Evolutionary conservation across 2,113 vertebrate species (phyloP).

Genomic region (Oplegnathus fasciatus): DNA sequence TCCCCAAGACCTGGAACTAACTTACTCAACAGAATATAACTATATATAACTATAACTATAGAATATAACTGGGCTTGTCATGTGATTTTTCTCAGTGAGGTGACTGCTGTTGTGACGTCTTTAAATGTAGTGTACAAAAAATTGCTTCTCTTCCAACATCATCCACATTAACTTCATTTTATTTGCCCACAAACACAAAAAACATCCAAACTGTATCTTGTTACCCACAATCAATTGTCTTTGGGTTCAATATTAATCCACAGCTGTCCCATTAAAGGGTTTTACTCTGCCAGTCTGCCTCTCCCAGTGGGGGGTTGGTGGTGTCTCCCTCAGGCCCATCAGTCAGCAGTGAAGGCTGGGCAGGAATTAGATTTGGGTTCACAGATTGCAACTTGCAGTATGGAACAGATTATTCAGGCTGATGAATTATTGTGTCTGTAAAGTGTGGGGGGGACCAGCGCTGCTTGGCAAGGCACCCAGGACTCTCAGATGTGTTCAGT

Average conservation of each 20-base stretch:
- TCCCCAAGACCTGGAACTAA: too few relatives aligned
- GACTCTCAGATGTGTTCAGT: too few relatives aligned
- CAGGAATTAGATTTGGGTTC: not conserved
- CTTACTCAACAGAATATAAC: too few relatives aligned
- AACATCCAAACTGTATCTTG: not conserved
- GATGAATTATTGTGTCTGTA: not conserved
- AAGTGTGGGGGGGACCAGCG: too few relatives aligned
- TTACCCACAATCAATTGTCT: not conserved
- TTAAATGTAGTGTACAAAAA: too few relatives aligned
- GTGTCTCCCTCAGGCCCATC: conserved; percentile 12
- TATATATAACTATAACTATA: too few relatives aligned
- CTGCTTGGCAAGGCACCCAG: too few relatives aligned
- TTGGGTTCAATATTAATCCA: conserved; percentile 16
- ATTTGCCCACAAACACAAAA: not conserved
- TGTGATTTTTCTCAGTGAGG: too few relatives aligned
- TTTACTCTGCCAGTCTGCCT: not conserved
- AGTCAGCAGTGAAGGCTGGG: not conserved
- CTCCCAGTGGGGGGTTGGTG: not conserved
- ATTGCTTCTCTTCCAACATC: too few relatives aligned
- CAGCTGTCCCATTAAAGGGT: conserved; percentile 30
- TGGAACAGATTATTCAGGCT: not conserved
- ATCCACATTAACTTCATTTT: too few relatives aligned
- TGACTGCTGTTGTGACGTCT: too few relatives aligned
- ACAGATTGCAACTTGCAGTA: not conserved
- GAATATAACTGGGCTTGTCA: too few relatives aligned